Evolutionary conservation across 2,888 invertebrate species (phyloP), one percentile per base, ranked within the genome.

Genomic region (Parnassius mnemosyne): DNA sequence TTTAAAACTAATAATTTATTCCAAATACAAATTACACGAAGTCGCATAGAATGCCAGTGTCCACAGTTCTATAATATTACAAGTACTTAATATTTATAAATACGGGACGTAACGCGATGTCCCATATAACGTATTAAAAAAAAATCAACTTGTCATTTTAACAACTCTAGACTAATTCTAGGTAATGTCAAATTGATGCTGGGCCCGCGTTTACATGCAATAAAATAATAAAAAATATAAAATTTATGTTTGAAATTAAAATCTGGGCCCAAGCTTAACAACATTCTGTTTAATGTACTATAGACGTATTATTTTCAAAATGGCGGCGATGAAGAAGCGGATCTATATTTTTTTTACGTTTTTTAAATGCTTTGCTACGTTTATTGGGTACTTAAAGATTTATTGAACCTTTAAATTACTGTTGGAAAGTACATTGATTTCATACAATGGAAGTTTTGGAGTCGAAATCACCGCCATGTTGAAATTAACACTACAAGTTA

Each of bases 181-280:
- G 89, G 90, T 90, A 91, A 90, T 87, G 89, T 86, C 90, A 90
- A 91, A 89, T 91, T 79, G 88, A 78, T 71, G 49, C 13, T 13
- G 70, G 71, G 72, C 73, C 72, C 72, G 63, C 63, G 55, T 47
- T 44, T 34, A 10, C 16, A 25, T 60, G 64, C 65, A 62, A 65
- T 63, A 65, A 66, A 60, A 65, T 67, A 65, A 63, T 67, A 66
- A 53, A 53, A 53, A 41, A 53, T 53, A 53, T 41, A 53, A 12
- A 41, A 41, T 44, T 54, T 20, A 12, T 34, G n/a, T n/a, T 34
- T 25, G 52, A 34, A 52, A 41, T n/a, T n/a, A 52, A 34, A 52
- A 53, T 52, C 16, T 42, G 57, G 53, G 57, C 53, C 64, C 64
- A 43, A 56, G 58, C 51, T 42, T 51, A 51, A 51, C 49, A 49